Evolutionary conservation across 2,888 invertebrate species (phyloP).

Genomic region (Macrosiphum euphorbiae): DNA sequence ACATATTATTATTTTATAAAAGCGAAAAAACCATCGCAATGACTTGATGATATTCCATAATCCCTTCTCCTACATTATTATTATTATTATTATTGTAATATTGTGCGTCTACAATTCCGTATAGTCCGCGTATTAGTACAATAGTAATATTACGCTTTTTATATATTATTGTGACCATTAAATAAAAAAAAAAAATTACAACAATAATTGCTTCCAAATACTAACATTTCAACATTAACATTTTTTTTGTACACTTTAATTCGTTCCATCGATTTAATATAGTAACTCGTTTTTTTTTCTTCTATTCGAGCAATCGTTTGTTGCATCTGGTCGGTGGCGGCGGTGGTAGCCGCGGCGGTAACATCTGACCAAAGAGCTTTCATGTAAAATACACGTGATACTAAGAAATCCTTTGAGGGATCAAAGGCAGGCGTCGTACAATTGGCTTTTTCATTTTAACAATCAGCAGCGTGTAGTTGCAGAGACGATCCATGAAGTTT

Average conservation of each 20-base stretch:
- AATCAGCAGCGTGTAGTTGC: neutral
- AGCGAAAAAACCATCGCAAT: neutral
- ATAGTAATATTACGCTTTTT: neutral
- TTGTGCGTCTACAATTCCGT: neutral
- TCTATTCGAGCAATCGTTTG: neutral
- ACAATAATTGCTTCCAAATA: neutral
- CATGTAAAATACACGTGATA: neutral
- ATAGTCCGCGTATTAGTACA: neutral
- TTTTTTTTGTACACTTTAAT: neutral
- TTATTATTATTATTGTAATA: neutral
- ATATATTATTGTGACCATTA: neutral
- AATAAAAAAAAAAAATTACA: neutral
- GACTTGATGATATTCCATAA: neutral
- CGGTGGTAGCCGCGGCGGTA: neutral
- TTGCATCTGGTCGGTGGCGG: neutral
- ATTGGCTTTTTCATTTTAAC: slow-evolving; percentile 26
- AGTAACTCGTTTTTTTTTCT: neutral
- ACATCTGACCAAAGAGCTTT: slow-evolving; percentile 2
- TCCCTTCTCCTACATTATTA: neutral
- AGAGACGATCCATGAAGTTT: slow-evolving; percentile 2
- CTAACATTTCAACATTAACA: neutral
- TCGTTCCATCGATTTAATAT: neutral
- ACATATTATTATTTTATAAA: neutral
- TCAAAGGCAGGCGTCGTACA: neutral
- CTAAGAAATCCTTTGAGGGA: neutral